phyloP scores from a whole-genome alignment of 2,888 invertebrate genomes.

The Trissolcus brochymenae region DNA sequence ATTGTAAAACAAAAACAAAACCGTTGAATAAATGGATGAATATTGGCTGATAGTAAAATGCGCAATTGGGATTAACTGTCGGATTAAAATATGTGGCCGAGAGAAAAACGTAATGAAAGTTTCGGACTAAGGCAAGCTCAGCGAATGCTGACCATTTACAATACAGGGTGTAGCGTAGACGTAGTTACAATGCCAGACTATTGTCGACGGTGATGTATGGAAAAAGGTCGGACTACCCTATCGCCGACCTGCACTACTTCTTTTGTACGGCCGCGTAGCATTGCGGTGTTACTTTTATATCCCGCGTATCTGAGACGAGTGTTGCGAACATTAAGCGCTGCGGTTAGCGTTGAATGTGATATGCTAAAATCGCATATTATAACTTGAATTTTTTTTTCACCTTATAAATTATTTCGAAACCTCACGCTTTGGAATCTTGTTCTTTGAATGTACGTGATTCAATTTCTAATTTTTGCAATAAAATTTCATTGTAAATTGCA shows the following conservation, averaged over 20 bases:
- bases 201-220: constrained; percentile 61
- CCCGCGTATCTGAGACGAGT: constrained; percentile 40
- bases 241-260: constrained; percentile 58
- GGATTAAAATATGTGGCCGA: constrained; percentile 17
- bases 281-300: constrained; percentile 45
- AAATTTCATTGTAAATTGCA: too few species aligned
- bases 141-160: constrained; percentile 40
- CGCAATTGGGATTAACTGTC: not conserved
- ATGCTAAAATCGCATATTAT: constrained; percentile 1
- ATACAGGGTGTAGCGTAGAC: constrained; percentile 40
- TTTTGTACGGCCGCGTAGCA: constrained; percentile 40
- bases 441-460: too few species aligned
- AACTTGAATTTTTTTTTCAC: not conserved
- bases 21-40: not conserved
- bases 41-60: too few species aligned
- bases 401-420: not conserved
- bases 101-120: constrained; percentile 26
- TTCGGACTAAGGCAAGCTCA: constrained; percentile 19
- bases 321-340: constrained; percentile 26
- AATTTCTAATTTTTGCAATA: too few species aligned
- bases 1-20: too few species aligned
- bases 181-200: constrained; percentile 47
- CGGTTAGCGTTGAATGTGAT: constrained; percentile 26
- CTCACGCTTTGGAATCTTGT: not conserved
- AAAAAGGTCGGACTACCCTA: constrained; percentile 57